These are phyloP conservation scores for Formica exsecta DNA, from an alignment of 1,140 invertebrate genomes.

Conservation along the genomic window DNA sequence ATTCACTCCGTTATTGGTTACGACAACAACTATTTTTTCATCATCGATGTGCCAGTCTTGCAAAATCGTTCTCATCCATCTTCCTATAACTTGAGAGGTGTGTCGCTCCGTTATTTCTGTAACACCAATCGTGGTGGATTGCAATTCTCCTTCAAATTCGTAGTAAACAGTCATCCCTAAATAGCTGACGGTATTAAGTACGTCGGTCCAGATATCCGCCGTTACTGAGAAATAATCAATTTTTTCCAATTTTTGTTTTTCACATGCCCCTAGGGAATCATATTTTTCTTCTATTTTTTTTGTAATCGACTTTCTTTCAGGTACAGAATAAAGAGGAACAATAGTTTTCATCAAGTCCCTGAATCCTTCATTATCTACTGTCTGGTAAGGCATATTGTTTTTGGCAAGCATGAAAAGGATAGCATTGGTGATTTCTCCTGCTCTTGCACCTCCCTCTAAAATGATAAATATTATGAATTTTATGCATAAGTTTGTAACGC, in stretches of 20 bases:
- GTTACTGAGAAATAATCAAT: slow-evolving; percentile 12
- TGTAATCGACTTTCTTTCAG: slow-evolving; percentile 2
- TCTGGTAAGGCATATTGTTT: not conserved
- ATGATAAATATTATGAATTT: not conserved
- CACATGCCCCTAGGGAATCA: not conserved
- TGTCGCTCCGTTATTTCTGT: slow-evolving; percentile 25
- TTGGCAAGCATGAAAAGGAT: slow-evolving; percentile 20
- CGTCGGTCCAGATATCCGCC: not conserved
- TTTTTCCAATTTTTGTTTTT: slow-evolving; percentile 17
- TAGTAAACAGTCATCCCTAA: slow-evolving; percentile 6
- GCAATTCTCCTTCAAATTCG: not conserved
- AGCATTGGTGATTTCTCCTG: slow-evolving; percentile 9
- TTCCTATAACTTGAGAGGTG: not conserved
- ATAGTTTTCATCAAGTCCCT: slow-evolving; percentile 19
- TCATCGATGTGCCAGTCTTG: no score
- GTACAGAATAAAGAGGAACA: slow-evolving; percentile 1
- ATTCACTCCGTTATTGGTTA: no score
- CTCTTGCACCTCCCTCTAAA: slow-evolving; percentile 21
- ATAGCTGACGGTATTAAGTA: slow-evolving; percentile 10
- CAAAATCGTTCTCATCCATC: no score
- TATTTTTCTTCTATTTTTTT: slow-evolving; percentile 32
- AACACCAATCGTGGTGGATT: not conserved
- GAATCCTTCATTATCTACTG: slow-evolving; percentile 19
- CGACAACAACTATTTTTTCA: no score
- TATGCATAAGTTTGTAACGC: no score